These are phyloP conservation scores for Pinna nobilis DNA, from an alignment of 1,140 invertebrate species.

Conservation along the genomic window DNA sequence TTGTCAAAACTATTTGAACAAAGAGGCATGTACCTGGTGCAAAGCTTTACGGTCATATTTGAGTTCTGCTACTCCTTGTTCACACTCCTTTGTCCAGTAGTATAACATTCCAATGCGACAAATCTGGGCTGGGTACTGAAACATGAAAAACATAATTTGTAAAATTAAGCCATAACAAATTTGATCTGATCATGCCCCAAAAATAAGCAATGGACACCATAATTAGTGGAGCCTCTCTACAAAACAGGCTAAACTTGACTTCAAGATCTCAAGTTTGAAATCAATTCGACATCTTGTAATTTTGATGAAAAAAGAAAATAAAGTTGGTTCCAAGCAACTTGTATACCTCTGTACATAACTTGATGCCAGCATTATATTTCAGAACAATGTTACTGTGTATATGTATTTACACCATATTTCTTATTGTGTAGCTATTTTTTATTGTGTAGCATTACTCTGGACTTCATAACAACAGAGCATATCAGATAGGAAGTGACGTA, in stretches of 20 bases:
- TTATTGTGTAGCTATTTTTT: no score
- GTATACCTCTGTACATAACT: not conserved
- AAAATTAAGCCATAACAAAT: not conserved
- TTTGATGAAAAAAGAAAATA: not conserved
- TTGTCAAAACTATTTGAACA: no score
- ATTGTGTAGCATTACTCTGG: no score
- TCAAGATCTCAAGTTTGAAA: not conserved
- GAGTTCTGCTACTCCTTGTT: constrained; percentile 68
- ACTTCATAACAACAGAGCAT: no score
- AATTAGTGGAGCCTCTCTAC: no score
- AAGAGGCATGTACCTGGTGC: constrained; percentile 20
- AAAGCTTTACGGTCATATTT: constrained; percentile 73
- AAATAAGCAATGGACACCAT: no score
- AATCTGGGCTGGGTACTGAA: constrained; percentile 73
- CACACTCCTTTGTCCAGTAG: constrained; percentile 73
- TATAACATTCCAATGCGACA: constrained; percentile 70
- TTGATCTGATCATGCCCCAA: no score
- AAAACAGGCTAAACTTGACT: not conserved
- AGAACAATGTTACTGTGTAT: no score
- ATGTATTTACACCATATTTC: no score
- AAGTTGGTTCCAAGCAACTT: not conserved
- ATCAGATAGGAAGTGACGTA: constrained; percentile 30
- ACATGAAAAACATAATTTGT: constrained; percentile 10
- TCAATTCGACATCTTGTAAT: no score
- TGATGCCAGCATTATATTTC: no score